Percentiles rank a stretch among this genome's conserved stretches.
These are phyloP conservation scores for Gymnoscelis rufifasciata DNA, from an alignment of 2,888 invertebrate genomes.

Conservation along the genomic window DNA sequence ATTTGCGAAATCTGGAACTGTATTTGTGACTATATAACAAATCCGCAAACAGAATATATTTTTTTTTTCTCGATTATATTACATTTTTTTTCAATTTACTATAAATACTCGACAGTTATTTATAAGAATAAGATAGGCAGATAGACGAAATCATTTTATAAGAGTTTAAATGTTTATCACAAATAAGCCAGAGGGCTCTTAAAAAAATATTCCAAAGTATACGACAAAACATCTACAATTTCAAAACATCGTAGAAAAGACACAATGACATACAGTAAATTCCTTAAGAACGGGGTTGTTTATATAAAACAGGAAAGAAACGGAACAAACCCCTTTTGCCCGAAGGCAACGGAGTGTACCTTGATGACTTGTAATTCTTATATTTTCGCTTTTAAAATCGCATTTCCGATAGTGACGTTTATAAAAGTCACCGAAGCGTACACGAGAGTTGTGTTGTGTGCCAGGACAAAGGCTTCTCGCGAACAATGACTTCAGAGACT, in stretches of 20 bases:
- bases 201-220: not conserved
- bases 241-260: constrained; percentile 1
- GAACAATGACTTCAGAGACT: constrained; percentile 65
- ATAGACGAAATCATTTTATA: not conserved
- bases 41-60: too few species aligned
- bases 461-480: constrained; percentile 54
- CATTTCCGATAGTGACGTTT: constrained; percentile 72
- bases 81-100: too few species aligned
- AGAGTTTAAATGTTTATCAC: too few species aligned
- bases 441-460: constrained; percentile 55
- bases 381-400: constrained; percentile 77
- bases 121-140: not conserved
- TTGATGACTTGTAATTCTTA: constrained; percentile 74
- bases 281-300: constrained; percentile 44
- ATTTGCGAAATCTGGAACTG: too few species aligned
- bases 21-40: too few species aligned
- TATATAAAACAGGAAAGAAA: constrained; percentile 57
- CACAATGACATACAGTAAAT: constrained; percentile 31
- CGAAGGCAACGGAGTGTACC: constrained; percentile 66
- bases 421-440: constrained; percentile 59
- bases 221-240: constrained; percentile 3
- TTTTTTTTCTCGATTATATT: too few species aligned
- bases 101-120: too few species aligned
- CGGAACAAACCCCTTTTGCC: constrained; percentile 68
- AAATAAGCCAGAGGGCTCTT: not conserved